phyloP scores from a whole-genome alignment of 2,888 invertebrate genomes.

The Eurytoma adleriae region DNA sequence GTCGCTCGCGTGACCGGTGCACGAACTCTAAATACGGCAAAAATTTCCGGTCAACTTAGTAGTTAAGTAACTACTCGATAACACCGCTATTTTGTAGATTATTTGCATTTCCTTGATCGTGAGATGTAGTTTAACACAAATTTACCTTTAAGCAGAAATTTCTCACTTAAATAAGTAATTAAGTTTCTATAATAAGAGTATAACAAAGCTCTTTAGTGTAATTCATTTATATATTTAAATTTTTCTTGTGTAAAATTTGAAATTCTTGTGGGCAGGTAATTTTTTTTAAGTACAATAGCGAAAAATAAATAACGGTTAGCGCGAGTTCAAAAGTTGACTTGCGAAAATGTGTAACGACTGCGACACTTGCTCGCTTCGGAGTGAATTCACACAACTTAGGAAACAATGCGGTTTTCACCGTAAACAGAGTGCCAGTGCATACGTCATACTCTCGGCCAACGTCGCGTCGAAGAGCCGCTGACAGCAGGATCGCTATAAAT shows the following conservation, averaged over 20 bases:
- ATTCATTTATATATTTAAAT: too few species aligned
- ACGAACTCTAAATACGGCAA: conserved; percentile 2
- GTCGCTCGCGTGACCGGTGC: not conserved
- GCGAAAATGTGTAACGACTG: conserved; percentile 34
- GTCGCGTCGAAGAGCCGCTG: not conserved
- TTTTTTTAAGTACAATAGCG: too few species aligned
- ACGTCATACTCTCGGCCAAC: conserved; percentile 1
- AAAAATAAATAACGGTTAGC: not conserved
- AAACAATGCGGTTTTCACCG: conserved; percentile 50
- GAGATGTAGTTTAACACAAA: not conserved
- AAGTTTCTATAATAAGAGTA: too few species aligned
- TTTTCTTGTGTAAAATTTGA: too few species aligned
- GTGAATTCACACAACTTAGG: too few species aligned
- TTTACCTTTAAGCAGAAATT: too few species aligned
- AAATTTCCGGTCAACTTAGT: not conserved
- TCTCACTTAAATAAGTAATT: too few species aligned
- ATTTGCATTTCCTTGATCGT: not conserved
- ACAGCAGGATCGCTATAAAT: conserved; percentile 25
- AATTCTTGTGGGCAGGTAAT: too few species aligned
- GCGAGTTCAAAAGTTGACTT: conserved; percentile 8
- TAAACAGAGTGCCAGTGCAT: conserved; percentile 28
- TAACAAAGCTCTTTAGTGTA: too few species aligned
- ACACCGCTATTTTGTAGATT: too few species aligned
- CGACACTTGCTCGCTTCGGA: not conserved
- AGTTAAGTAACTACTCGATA: too few species aligned